A percentile compares a stretch with the other conserved stretches of the same genome.
These are phyloP conservation scores for Tenualosa ilisha DNA, from an alignment of 2,797 vertebrate genomes.

Conservation along the genomic window DNA sequence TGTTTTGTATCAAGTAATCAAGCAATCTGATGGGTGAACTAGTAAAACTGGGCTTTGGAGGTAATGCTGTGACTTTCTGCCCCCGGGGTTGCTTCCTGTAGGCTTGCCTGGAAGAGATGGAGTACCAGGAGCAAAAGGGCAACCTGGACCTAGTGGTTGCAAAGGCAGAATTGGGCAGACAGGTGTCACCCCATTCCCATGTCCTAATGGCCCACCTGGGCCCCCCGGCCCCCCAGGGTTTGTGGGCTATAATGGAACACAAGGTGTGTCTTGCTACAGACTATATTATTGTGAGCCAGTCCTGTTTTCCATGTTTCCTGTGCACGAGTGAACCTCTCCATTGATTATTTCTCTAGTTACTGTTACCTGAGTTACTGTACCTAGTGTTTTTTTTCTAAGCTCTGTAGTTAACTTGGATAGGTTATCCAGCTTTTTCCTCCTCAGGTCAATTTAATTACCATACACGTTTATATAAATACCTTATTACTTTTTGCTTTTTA, in stretches of 20 bases:
- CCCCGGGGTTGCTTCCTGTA: neutral
- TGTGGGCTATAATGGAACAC: neutral
- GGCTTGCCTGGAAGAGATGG: constrained; percentile 61
- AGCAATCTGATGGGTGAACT: too few species aligned
- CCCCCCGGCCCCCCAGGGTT: neutral
- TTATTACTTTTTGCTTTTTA: neutral
- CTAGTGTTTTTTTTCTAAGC: too few species aligned
- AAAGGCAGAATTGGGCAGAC: constrained; percentile 50
- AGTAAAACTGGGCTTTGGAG: neutral
- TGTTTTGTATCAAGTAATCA: too few species aligned
- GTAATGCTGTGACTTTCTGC: neutral
- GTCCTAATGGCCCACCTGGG: constrained; percentile 38
- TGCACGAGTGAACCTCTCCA: neutral
- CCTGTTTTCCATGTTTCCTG: neutral
- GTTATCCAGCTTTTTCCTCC: neutral
- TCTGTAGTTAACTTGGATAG: neutral
- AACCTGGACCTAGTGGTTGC: constrained; percentile 57
- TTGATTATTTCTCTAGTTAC: neutral
- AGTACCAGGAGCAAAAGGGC: constrained; percentile 61
- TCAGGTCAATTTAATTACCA: neutral
- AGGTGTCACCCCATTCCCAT: constrained; percentile 31
- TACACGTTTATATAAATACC: neutral
- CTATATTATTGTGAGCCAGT: too few species aligned
- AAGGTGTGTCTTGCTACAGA: constrained; percentile 14
- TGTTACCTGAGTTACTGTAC: neutral